Base-by-base conservation (phyloP, 2,797 vertebrate species). In the Chaetophractus vellerosus region DNA sequence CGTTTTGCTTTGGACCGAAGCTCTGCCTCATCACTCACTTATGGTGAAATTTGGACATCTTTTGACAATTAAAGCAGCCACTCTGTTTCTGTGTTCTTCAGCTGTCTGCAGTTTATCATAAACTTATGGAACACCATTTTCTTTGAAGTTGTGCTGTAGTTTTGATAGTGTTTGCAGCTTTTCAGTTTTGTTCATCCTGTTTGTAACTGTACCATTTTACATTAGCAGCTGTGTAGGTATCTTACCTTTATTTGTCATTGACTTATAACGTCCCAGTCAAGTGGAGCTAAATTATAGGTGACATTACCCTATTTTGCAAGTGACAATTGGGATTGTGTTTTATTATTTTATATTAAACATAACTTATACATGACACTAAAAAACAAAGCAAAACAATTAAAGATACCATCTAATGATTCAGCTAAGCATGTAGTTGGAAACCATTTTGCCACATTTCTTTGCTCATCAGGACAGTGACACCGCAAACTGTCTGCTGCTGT, bases 31-130 rank as follows among this genome's bases (percentile, higher is more conserved):
- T 83, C 16, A 61, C 7, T 52, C 19, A 61, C 7, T 52, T 36
- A 74, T 84, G 7, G 14, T 63, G 19, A 89, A 71, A 89, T 88
- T 90, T 92, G 74, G 11, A 87, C 93, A 93, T 10, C 52, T 75
- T 94, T 95, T 83, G 61, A 90, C 31, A 80, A 28, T 83, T 88
- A 50, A 91, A 84, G 81, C 66, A 83, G 38, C 48, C 86, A 31
- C 76, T 82, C 0, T 91, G 6, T 85, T 93, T 94, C 48, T 61
- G 12, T 89, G 50, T 89, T 88, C 8, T 81, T 16, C 21, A 68
- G 63, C 41, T 91, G 24, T 92, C 78, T 75, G 19, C 45, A 76
- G 6, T 74, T 91, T 91, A 68, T 69, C 31, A 19, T 89, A 86
- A 75, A 61, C n/a, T 64, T 38, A 23, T 10, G 83, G 23, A 41